phyloP scores from a whole-genome alignment of 2,113 vertebrate genomes.

The Centropus bengalensis region DNA sequence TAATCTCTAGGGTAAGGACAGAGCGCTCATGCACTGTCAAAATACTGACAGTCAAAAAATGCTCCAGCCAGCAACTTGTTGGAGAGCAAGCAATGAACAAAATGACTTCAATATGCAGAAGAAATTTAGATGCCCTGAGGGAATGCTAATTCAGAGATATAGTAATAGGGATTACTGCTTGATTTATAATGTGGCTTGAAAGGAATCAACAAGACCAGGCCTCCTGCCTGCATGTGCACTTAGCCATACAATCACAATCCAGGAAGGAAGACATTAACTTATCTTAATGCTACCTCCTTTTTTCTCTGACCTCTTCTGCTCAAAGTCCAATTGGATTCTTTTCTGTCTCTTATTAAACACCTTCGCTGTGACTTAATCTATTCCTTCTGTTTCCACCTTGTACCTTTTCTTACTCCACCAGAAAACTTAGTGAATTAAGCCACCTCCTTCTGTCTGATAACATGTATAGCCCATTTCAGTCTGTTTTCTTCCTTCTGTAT shows the following conservation, averaged over 20 bases:
- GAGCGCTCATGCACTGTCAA: slow-evolving; percentile 26
- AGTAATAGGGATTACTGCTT: slow-evolving; percentile 18
- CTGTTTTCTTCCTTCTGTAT: not conserved
- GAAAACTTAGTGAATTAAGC: not conserved
- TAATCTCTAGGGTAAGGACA: not conserved
- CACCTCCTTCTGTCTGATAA: not conserved
- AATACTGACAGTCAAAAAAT: slow-evolving; percentile 30
- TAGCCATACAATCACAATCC: not conserved
- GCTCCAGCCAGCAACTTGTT: not conserved
- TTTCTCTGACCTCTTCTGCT: not conserved
- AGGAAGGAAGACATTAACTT: not conserved
- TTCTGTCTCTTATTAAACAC: not conserved
- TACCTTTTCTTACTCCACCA: not conserved
- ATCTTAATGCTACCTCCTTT: not conserved
- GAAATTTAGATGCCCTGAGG: slow-evolving; percentile 3
- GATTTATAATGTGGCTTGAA: slow-evolving; percentile 38
- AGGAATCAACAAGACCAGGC: not conserved
- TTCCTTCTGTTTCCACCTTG: not conserved
- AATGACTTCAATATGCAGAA: slow-evolving; percentile 59
- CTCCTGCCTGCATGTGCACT: not conserved
- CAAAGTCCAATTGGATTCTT: not conserved
- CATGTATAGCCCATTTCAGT: fast-evolving
- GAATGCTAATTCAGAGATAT: slow-evolving; percentile 23
- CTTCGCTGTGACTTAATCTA: not conserved
- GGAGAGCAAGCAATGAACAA: slow-evolving; percentile 16